These are phyloP conservation scores for Aphaenogaster ashmeadi DNA, from an alignment of 1,140 invertebrate genomes.

Conservation along the genomic window DNA sequence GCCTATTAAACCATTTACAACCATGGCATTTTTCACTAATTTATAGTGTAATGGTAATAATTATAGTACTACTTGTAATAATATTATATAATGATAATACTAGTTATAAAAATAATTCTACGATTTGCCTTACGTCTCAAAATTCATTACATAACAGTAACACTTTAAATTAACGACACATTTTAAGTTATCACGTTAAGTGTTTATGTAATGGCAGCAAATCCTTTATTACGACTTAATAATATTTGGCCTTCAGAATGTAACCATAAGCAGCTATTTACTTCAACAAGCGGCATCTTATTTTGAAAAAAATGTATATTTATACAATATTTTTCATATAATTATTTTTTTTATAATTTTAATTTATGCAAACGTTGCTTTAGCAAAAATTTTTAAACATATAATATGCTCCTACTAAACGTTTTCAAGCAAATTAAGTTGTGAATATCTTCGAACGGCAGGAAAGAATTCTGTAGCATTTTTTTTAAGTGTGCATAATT, in stretches of 20 bases:
- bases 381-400: not conserved
- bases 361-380: conserved; percentile 8
- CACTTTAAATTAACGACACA: conserved; percentile 21
- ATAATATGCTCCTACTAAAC: not conserved
- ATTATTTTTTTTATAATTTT: conserved; percentile 17
- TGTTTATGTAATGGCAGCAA: conserved; percentile 4
- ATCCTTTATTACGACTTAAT: not conserved
- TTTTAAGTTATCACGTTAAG: conserved; percentile 3
- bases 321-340: conserved; percentile 46
- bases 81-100: conserved; percentile 34
- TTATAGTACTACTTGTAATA: conserved; percentile 31
- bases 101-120: conserved; percentile 48
- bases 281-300: not conserved
- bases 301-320: conserved; percentile 22
- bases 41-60: conserved; percentile 47
- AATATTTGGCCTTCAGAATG: conserved; percentile 57
- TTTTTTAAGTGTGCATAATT: conserved; percentile 35
- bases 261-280: conserved; percentile 38
- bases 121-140: conserved; percentile 46
- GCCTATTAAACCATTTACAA: conserved; percentile 45
- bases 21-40: conserved; percentile 44
- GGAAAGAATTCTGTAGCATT: not conserved
- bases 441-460: not conserved
- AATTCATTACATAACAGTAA: conserved; percentile 11
- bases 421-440: conserved; percentile 31